Conservation (phyloP, 2,797 vertebrate genomes). For the Rhodeus uyekii region DNA sequence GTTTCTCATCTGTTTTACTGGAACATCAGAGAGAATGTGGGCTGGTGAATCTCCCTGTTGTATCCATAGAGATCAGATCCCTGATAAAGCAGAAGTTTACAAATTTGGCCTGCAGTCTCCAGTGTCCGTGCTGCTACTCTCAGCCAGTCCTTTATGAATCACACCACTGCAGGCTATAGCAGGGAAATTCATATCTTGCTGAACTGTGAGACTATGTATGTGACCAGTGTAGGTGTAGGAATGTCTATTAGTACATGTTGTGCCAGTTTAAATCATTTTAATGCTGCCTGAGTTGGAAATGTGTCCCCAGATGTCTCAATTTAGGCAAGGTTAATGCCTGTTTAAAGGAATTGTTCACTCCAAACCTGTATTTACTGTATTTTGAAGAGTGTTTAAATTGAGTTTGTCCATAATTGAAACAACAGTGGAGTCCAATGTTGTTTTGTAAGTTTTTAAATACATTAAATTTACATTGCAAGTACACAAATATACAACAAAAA, state of each 20-base stretch:
- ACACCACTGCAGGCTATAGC: conserved; percentile 10
- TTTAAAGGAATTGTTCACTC: background rate
- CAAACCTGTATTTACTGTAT: background rate
- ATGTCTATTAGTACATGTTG: background rate
- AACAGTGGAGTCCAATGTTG: background rate
- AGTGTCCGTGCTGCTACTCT: conserved; percentile 4
- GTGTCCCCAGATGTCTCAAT: background rate
- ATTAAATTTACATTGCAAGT: background rate
- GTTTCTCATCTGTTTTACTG: conserved; percentile 40
- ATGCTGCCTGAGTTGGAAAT: background rate
- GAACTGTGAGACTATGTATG: background rate
- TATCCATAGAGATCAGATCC: conserved; percentile 30
- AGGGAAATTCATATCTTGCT: background rate
- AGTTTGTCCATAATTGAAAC: background rate
- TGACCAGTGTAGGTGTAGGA: conserved; percentile 14
- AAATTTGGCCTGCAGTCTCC: background rate
- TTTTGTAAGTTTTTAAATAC: background rate
- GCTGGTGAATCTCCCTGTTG: conserved; percentile 46
- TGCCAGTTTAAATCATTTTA: conserved; percentile 12
- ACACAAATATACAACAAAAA: background rate
- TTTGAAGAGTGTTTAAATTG: background rate
- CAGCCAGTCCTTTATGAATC: conserved; percentile 38
- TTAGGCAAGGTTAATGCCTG: background rate
- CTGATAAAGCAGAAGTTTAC: conserved; percentile 5
- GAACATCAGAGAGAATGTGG: conserved; percentile 41